These are phyloP conservation scores for Enteromius thamalakanensis DNA, from an alignment of 2,797 vertebrate species.

Conservation along the genomic window DNA sequence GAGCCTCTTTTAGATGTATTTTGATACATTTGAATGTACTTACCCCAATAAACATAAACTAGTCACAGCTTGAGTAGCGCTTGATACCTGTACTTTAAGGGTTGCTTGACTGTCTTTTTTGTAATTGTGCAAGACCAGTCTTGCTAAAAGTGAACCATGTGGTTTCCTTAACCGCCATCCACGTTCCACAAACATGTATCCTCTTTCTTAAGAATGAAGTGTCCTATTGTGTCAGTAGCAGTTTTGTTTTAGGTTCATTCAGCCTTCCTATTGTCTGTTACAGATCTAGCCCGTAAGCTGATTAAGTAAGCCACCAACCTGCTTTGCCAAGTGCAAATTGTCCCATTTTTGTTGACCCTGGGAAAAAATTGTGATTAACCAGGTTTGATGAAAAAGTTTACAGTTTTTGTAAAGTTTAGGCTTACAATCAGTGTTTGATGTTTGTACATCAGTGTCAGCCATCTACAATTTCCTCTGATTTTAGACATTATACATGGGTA, in stretches of 20 bases:
- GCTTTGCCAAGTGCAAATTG: too few species aligned
- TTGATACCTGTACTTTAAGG: background rate
- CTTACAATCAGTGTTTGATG: too few species aligned
- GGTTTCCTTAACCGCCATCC: background rate
- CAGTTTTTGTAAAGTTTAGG: too few species aligned
- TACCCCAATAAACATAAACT: background rate
- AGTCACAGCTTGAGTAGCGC: background rate
- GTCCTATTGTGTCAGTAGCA: background rate
- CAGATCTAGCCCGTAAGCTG: background rate
- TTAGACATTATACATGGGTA: too few species aligned
- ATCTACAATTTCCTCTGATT: too few species aligned
- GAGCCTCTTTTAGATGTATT: background rate
- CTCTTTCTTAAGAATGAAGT: background rate
- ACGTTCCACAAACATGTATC: background rate
- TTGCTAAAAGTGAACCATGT: background rate
- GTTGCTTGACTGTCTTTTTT: background rate
- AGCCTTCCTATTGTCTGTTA: background rate
- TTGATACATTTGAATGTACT: background rate
- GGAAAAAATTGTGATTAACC: too few species aligned
- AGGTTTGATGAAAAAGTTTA: too few species aligned
- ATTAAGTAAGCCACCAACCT: too few species aligned
- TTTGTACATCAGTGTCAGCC: too few species aligned
- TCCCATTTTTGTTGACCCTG: too few species aligned
- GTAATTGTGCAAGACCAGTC: conserved; percentile 27
- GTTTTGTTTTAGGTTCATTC: background rate